A percentile compares a stretch with the other conserved stretches of the same genome.
These are phyloP conservation scores for Hemibagrus wyckioides DNA, from an alignment of 2,113 vertebrate species.

Conservation along the genomic window DNA sequence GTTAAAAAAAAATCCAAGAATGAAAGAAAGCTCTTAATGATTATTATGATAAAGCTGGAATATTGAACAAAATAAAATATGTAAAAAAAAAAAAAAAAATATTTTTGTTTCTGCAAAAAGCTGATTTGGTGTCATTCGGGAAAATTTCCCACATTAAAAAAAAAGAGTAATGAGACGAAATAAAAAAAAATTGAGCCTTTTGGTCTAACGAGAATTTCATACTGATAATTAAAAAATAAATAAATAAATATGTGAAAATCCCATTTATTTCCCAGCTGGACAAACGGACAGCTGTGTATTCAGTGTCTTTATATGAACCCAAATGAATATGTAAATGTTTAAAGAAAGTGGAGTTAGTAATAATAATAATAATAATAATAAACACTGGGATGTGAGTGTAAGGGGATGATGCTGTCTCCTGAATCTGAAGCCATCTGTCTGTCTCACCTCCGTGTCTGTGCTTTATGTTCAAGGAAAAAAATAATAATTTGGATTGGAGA, in stretches of 20 bases:
- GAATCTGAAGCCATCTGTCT: constrained; percentile 73
- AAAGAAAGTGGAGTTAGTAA: constrained; percentile 48
- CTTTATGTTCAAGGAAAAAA: constrained; percentile 71
- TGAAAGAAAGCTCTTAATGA: constrained; percentile 60
- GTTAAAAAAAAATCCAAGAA: constrained; percentile 35
- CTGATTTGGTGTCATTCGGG: constrained; percentile 47
- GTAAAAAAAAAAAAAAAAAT: too few species aligned
- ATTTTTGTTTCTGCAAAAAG: constrained; percentile 57
- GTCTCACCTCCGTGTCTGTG: constrained; percentile 73
- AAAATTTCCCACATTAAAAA: background rate
- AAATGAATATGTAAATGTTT: constrained; percentile 50
- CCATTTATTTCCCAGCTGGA: background rate
- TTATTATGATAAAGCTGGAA: constrained; percentile 63
- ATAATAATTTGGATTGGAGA: constrained; percentile 71
- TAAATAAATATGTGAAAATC: background rate
- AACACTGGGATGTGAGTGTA: constrained; percentile 58
- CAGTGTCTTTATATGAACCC: constrained; percentile 59
- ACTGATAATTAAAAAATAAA: background rate
- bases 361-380: background rate
- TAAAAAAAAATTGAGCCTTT: too few species aligned
- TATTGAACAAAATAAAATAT: constrained; percentile 66
- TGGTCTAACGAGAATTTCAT: background rate
- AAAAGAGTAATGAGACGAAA: background rate
- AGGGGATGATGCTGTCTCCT: constrained; percentile 62
- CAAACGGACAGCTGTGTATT: constrained; percentile 54